Percentiles rank a stretch among this genome's conserved stretches.
These are phyloP conservation scores for Anastatus disparis DNA, from an alignment of 1,140 invertebrate genomes.

Conservation along the genomic window DNA sequence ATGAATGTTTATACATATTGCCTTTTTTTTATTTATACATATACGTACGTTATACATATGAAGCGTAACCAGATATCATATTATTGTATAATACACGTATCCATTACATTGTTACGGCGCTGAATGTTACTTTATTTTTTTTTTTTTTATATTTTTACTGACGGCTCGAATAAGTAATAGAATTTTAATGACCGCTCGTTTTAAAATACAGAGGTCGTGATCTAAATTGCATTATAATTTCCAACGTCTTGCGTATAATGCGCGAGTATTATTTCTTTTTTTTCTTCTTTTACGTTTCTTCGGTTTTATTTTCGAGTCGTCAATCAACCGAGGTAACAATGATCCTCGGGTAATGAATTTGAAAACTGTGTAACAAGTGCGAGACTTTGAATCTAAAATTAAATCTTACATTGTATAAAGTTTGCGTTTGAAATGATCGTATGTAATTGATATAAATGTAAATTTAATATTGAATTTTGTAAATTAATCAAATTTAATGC, in stretches of 20 bases:
- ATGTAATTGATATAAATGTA: too few species aligned
- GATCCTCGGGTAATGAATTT: too few species aligned
- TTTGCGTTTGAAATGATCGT: too few species aligned
- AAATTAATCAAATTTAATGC: too few species aligned
- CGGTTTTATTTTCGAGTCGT: too few species aligned
- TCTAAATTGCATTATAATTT: slow-evolving; percentile 36
- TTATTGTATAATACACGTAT: not conserved
- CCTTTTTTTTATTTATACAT: not conserved
- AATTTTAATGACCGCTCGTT: slow-evolving; percentile 33
- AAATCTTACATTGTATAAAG: too few species aligned
- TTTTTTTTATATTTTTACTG: slow-evolving; percentile 10
- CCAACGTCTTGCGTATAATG: not conserved
- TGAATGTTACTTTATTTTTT: too few species aligned
- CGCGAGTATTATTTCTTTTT: not conserved
- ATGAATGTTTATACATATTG: not conserved
- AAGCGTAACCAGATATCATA: not conserved
- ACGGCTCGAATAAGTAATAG: not conserved
- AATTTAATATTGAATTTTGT: too few species aligned
- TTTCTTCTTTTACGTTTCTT: not conserved
- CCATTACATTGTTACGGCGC: not conserved
- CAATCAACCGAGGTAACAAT: not conserved
- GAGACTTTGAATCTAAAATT: too few species aligned
- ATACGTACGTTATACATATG: too few species aligned
- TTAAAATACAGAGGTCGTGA: slow-evolving; percentile 24
- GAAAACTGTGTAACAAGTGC: too few species aligned